Conservation (phyloP, 2,797 vertebrate genomes). For the Cossypha dichroa region DNA sequence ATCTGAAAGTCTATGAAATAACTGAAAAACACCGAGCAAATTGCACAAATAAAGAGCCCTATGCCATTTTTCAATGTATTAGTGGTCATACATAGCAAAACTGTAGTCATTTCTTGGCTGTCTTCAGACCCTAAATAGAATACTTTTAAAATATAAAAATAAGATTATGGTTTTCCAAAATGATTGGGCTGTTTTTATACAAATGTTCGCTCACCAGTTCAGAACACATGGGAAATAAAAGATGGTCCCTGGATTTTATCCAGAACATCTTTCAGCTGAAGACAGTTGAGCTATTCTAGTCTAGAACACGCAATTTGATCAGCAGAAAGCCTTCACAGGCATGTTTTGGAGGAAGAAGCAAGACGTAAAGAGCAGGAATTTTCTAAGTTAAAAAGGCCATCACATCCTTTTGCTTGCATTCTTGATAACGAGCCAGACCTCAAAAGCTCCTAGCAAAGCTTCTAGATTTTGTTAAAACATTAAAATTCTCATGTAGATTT, state of each 20-base stretch:
- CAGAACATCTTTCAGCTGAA: slow-evolving; percentile 1
- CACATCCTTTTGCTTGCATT: background rate
- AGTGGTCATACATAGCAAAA: background rate
- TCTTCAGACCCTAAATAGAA: background rate
- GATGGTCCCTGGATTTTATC: background rate
- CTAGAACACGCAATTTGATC: background rate
- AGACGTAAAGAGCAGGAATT: background rate
- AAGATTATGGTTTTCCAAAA: background rate
- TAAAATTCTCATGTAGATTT: background rate
- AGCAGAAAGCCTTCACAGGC: background rate
- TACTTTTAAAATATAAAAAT: background rate
- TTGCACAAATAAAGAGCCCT: background rate
- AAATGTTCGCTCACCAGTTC: background rate
- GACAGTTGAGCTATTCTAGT: background rate
- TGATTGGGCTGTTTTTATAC: background rate
- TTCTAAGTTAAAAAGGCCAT: background rate
- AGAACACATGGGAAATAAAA: background rate
- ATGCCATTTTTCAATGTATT: background rate
- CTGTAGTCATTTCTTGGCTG: background rate
- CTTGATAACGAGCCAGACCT: background rate
- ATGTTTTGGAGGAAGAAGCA: background rate
- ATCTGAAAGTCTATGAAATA: background rate
- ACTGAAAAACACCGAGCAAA: background rate
- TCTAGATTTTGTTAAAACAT: background rate
- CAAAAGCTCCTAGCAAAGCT: background rate